Evolutionary conservation across 2,797 vertebrate species (phyloP).

Genomic region (Betta splendens): DNA sequence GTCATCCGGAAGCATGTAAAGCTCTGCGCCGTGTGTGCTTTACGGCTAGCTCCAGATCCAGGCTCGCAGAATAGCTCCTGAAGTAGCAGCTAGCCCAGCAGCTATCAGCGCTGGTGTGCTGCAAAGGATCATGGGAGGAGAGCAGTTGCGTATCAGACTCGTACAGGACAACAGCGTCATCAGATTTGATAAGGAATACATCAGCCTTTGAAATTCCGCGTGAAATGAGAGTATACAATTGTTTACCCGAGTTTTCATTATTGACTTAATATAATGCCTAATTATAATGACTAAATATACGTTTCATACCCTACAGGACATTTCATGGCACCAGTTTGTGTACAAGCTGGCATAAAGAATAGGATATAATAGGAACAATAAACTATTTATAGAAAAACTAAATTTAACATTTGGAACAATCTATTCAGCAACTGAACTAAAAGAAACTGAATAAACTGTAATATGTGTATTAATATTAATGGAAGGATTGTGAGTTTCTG

Average conservation of each 20-base stretch:
- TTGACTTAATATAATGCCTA: background rate
- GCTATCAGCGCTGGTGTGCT: conserved; percentile 46
- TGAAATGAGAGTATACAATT: background rate
- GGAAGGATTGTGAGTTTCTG: background rate
- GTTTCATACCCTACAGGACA: no score
- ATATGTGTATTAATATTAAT: background rate
- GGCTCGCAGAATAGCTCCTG: conserved; percentile 57
- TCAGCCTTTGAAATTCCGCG: background rate
- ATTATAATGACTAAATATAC: no score
- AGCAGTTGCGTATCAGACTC: conserved; percentile 28
- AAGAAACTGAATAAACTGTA: conserved; percentile 1
- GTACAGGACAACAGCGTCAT: conserved; percentile 49
- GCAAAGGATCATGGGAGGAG: conserved; percentile 69
- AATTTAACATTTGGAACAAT: background rate
- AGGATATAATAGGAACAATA: no score
- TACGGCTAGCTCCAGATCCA: conserved; percentile 16
- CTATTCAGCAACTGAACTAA: background rate
- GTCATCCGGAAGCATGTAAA: conserved; percentile 38
- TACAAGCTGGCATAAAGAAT: no score
- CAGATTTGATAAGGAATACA: conserved; percentile 6
- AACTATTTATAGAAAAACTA: no score
- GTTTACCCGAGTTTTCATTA: background rate
- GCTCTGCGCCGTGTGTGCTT: conserved; percentile 24
- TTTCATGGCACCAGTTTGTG: no score
- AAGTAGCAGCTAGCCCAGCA: conserved; percentile 48